These are phyloP conservation scores for Cheilosia scutellata DNA, from an alignment of 2,888 invertebrate species.

Conservation along the genomic window DNA sequence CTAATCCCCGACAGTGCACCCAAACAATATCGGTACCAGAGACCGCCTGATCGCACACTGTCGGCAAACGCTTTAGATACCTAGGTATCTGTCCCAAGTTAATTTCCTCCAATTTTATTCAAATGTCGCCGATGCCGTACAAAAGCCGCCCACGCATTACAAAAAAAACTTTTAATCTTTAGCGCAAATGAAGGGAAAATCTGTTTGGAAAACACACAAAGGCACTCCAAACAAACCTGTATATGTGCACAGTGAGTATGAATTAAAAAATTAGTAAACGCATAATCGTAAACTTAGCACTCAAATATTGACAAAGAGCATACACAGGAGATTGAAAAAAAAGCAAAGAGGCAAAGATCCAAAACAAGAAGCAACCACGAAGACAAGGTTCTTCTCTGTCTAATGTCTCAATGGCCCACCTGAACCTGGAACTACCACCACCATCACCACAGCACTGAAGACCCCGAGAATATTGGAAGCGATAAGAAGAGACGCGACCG, in stretches of 20 bases:
- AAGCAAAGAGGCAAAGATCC: background rate
- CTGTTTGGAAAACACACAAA: slow-evolving; percentile 25
- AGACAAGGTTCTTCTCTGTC: slow-evolving; percentile 18
- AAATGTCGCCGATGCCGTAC: slow-evolving; percentile 27
- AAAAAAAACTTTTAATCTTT: slow-evolving; percentile 18
- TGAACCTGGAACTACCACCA: slow-evolving; percentile 11
- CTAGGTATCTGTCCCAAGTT: slow-evolving; percentile 13
- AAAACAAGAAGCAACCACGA: slow-evolving; percentile 24
- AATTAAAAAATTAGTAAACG: slow-evolving; percentile 60
- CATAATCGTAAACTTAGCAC: slow-evolving; percentile 61
- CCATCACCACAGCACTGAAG: background rate
- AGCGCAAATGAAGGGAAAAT: slow-evolving; percentile 35
- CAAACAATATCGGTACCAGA: background rate
- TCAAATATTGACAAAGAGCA: slow-evolving; percentile 48
- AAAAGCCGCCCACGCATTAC: slow-evolving; percentile 26
- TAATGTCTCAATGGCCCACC: slow-evolving; percentile 61
- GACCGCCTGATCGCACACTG: slow-evolving; percentile 7
- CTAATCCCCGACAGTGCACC: background rate
- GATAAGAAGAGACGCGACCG: slow-evolving; percentile 13
- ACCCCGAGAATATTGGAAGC: slow-evolving; percentile 1
- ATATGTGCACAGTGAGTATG: slow-evolving; percentile 22
- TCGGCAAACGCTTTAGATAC: slow-evolving; percentile 14
- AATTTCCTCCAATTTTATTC: slow-evolving; percentile 22
- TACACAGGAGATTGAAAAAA: background rate
- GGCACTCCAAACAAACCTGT: slow-evolving; percentile 23